phyloP scores from a whole-genome alignment of 2,888 invertebrate species.

The Eupithecia exiguata region DNA sequence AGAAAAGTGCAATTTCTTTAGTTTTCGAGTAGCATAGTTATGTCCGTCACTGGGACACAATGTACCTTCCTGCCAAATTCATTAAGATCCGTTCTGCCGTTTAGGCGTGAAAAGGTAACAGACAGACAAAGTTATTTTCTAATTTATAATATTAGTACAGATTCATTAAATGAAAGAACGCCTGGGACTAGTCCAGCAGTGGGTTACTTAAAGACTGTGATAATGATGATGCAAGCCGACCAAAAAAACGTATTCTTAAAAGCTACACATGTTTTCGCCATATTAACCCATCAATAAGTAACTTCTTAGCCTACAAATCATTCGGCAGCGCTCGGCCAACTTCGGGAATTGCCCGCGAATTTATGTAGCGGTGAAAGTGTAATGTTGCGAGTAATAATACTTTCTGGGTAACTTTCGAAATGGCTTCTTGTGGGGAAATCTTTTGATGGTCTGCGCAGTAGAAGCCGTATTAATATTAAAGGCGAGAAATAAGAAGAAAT shows the following conservation, averaged over 20 bases:
- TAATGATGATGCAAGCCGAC: background rate
- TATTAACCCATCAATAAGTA: slow-evolving; percentile 3
- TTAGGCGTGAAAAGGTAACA: no score
- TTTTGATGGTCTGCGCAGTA: background rate
- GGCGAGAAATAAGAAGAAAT: background rate
- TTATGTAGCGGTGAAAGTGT: slow-evolving; percentile 71
- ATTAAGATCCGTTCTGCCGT: no score
- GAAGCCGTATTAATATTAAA: background rate
- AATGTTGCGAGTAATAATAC: slow-evolving; percentile 65
- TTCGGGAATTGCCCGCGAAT: slow-evolving; percentile 59
- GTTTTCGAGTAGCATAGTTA: no score
- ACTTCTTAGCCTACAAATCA: slow-evolving; percentile 8
- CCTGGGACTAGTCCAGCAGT: background rate
- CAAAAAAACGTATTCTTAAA: background rate
- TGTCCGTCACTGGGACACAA: no score
- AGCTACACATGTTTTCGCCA: background rate
- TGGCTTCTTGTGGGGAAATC: slow-evolving; percentile 13
- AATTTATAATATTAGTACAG: no score
- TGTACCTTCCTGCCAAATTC: no score
- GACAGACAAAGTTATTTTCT: no score
- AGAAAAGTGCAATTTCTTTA: no score
- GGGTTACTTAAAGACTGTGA: background rate
- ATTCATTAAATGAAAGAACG: background rate
- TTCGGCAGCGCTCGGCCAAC: slow-evolving; percentile 40
- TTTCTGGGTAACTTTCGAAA: slow-evolving; percentile 31